phyloP scores from a whole-genome alignment of 2,888 invertebrate species.

The Clanis bilineata region DNA sequence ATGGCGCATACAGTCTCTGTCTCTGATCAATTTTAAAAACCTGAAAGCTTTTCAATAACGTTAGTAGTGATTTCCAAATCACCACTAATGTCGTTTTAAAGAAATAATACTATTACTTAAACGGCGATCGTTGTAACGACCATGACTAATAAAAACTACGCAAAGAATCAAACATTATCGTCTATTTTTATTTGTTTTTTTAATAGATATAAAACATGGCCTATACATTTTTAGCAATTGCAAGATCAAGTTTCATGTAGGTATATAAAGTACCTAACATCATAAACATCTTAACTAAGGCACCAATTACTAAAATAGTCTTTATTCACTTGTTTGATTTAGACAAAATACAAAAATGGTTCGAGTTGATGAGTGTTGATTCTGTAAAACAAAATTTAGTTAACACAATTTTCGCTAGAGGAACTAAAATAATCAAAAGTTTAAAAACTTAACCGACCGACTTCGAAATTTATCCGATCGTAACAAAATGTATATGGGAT shows the following conservation, averaged over 20 bases:
- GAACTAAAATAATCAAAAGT: too few species aligned
- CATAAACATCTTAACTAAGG: slow-evolving; percentile 60
- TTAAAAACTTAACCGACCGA: too few species aligned
- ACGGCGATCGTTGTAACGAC: too few species aligned
- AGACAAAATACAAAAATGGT: slow-evolving; percentile 27
- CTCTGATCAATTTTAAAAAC: too few species aligned
- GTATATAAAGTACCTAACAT: slow-evolving; percentile 48
- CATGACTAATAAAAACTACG: neutral
- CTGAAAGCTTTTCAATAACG: too few species aligned
- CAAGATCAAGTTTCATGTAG: slow-evolving; percentile 54
- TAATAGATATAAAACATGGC: slow-evolving; percentile 66
- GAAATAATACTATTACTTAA: neutral
- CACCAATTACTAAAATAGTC: slow-evolving; percentile 53
- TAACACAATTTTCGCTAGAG: too few species aligned
- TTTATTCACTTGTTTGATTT: slow-evolving; percentile 68
- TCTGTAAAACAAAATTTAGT: neutral
- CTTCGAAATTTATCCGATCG: too few species aligned
- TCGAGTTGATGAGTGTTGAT: neutral
- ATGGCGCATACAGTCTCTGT: too few species aligned
- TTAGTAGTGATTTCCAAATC: too few species aligned
- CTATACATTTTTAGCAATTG: slow-evolving; percentile 69
- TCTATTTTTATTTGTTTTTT: slow-evolving; percentile 78
- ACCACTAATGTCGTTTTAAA: too few species aligned
- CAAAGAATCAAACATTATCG: slow-evolving; percentile 59
- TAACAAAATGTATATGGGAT: too few species aligned